Conservation (phyloP, 2,113 vertebrate species). For the Sinocyclocheilus rhinocerous region DNA sequence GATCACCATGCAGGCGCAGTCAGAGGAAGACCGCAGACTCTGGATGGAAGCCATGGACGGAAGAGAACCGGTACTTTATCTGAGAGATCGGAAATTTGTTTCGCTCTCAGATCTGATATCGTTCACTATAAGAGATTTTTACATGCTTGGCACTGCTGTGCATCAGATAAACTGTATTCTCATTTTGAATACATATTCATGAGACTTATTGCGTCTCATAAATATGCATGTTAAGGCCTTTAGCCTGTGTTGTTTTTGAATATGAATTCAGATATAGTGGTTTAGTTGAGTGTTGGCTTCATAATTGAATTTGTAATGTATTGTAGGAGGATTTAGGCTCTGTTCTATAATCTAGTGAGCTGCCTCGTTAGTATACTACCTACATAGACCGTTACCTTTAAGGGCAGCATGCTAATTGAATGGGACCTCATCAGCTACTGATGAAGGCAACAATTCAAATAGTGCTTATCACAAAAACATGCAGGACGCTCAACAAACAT, state of each 20-base stretch:
- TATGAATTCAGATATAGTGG: not conserved
- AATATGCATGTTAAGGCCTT: not conserved
- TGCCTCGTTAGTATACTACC: not conserved
- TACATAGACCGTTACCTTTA: not conserved
- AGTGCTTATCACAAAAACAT: not conserved
- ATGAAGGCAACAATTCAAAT: not conserved
- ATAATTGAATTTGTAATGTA: not conserved
- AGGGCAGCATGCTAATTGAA: not conserved
- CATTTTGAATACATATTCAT: not conserved
- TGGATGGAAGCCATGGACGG: constrained; percentile 99
- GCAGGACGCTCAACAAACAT: not conserved
- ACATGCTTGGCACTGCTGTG: not conserved
- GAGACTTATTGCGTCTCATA: not conserved
- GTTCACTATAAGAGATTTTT: not conserved
- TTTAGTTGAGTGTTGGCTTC: not conserved
- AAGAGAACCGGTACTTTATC: constrained; percentile 89
- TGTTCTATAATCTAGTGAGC: not conserved
- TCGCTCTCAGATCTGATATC: not conserved
- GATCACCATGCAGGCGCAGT: constrained; percentile 97
- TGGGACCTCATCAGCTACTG: no score
- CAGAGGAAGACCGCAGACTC: constrained; percentile 93
- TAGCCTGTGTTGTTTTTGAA: not conserved
- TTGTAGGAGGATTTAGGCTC: not conserved
- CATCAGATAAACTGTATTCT: not conserved
- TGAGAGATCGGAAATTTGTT: not conserved